Base-by-base conservation (phyloP, 2,113 vertebrate species). In the Equus quagga region DNA sequence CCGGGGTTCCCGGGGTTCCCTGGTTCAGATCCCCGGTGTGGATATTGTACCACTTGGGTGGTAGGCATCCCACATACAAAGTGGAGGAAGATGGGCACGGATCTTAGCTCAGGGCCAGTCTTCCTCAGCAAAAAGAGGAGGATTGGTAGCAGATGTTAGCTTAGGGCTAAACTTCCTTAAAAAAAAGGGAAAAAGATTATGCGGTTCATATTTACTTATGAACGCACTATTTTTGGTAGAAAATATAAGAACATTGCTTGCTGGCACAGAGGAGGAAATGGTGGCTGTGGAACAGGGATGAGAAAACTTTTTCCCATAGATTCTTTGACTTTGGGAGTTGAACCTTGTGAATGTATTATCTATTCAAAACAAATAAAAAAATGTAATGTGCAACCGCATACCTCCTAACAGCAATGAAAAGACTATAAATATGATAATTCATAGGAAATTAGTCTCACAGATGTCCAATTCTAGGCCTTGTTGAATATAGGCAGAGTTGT, bases 291-390 rank as follows among this genome's bases (percentile, higher is more conserved):
- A 69, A 58, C 0, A 72, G 51, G 36, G 12, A 62, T 51, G 62
- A 86, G 73, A 95, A 86, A 19, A 65, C 15, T 62, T 89, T 89
- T 54, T 51, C 62, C 31, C 41, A 85, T 28, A 86, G 24, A 70
- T 80, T 82, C 62, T 83, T 83, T 83, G 73, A 86, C 17, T 87
- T 92, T 56, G 31, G 54, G 28, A 96, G 24, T 19, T 86, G 28
- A 88, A 86, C 46, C 4, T 79, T 90, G 79, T 60, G 12, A 67
- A 86, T 49, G 13, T 62, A 86, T 73, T 83, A 64, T 0, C 60
- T 70, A 82, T 60, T 91, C 49, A 54, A 92, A 83, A 82, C 60
- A 90, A 88, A 31, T n/a, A 51, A 91, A 80, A 72, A 64, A 70
- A 87, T 21, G 56, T 84, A 83, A 72, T 33, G 65, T 72, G 67